These are phyloP conservation scores for Apodemia duryi DNA, from an alignment of 2,888 invertebrate species.

Conservation along the genomic window DNA sequence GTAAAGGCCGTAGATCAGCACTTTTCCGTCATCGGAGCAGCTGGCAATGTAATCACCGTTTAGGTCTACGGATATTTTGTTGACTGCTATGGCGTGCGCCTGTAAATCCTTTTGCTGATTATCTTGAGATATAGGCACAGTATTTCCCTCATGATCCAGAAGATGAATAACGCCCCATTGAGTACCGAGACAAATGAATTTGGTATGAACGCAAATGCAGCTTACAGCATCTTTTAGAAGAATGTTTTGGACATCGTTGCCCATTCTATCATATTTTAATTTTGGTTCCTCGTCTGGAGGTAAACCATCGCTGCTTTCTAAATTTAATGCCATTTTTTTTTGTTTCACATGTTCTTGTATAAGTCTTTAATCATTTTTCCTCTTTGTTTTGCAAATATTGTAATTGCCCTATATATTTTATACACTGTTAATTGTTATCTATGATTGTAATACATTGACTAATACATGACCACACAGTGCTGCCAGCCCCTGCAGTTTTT, in stretches of 20 bases:
- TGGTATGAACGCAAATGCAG: conserved; percentile 95
- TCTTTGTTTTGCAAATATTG: conserved; percentile 17
- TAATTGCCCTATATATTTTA: not conserved
- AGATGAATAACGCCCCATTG: conserved; percentile 94
- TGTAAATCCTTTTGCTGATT: conserved; percentile 84
- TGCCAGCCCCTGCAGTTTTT: no score
- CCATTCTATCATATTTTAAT: conserved; percentile 93
- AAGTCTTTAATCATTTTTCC: conserved; percentile 21
- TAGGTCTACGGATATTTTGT: conserved; percentile 95
- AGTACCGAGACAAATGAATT: conserved; percentile 96
- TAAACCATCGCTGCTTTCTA: conserved; percentile 65
- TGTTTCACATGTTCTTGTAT: conserved; percentile 22
- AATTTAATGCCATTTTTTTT: conserved; percentile 59
- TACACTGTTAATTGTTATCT: no score
- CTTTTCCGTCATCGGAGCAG: conserved; percentile 94
- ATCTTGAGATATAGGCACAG: conserved; percentile 74
- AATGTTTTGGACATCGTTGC: conserved; percentile 91
- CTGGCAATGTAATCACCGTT: conserved; percentile 97
- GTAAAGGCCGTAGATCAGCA: conserved; percentile 92
- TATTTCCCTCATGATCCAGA: conserved; percentile 95
- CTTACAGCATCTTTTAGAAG: conserved; percentile 90
- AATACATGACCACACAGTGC: no score
- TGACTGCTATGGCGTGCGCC: conserved; percentile 93
- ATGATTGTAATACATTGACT: no score
- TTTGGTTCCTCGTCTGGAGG: conserved; percentile 86